Percentiles rank a stretch among this genome's conserved stretches.
phyloP scores from a whole-genome alignment of 2,797 vertebrate genomes.

The Austrolebias charrua region DNA sequence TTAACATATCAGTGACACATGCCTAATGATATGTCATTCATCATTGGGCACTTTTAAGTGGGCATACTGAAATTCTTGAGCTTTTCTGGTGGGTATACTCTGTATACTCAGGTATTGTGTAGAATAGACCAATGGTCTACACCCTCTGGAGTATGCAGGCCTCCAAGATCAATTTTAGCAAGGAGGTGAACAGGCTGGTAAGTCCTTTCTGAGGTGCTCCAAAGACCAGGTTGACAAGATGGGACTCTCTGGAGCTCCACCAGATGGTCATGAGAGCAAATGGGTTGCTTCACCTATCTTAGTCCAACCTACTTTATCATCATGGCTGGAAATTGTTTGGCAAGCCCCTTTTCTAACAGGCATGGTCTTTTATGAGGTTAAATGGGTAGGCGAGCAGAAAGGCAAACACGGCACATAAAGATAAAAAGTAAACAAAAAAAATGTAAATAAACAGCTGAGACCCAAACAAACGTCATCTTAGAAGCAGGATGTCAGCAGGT shows the following conservation, averaged over 20 bases:
- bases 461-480: neutral
- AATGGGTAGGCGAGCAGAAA: neutral
- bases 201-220: neutral
- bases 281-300: neutral
- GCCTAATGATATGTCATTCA: too few species aligned
- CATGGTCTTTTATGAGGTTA: neutral
- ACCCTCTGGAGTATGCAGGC: neutral
- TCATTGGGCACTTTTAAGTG: too few species aligned
- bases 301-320: neutral
- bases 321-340: neutral
- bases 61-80: too few species aligned
- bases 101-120: too few species aligned
- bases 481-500: neutral
- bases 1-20: too few species aligned
- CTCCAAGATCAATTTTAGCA: neutral
- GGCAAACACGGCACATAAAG: neutral
- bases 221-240: neutral
- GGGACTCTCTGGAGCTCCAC: neutral
- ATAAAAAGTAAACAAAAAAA: neutral
- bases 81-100: too few species aligned
- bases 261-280: neutral
- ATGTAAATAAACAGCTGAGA: neutral
- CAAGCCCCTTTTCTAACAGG: neutral
- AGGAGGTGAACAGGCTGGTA: neutral
- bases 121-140: neutral